Evolutionary conservation across 2,797 vertebrate species (phyloP), one percentile per base, ranked within the genome.

Genomic region (Pteropus rufus): DNA sequence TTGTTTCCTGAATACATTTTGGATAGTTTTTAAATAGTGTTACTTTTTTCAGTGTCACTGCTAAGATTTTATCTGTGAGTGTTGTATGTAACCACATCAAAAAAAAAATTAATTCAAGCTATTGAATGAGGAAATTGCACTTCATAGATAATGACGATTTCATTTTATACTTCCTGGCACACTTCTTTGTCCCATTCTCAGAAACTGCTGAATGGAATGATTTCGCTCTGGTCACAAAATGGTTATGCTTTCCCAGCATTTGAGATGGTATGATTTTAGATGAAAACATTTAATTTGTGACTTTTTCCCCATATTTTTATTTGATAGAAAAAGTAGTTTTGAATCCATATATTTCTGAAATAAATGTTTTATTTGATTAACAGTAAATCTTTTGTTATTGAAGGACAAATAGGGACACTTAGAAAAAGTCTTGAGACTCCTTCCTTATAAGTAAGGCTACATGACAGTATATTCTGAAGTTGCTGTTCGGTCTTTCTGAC

Each of bases 131-230:
- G 82, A 95, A 65, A 91, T 69, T 41, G 80, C 44, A 84, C 76
- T 92, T 91, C 10, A 67, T 21, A 76, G 58, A 81, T 92, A 76
- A 89, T 77, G 79, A 60, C 5, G 19, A 91, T 89, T 92, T 90
- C 46, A 14, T 94, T 90, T 86, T 75, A 67, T 79, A 89, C 92
- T 75, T 62, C 72, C 75, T 91, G 92, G 84, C 73, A 89, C 69
- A 83, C 70, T 91, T 90, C 89, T 92, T 94, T 92, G 81, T 92
- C 85, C 86, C 75, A 7, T 73, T 93, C 96, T 95, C 73, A 60
- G 92, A 89, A 93, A 83, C 82, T 92, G 49, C 82, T 95, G 88
- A 80, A 10, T n/a, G 5, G 84, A 46, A 60, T 91, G 94, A 89
- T 19, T 44, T 18, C 52, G 58, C 77, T 46, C 10, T 92, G 81